Conservation (phyloP, 1,140 invertebrate genomes). For the Ooceraea biroi region DNA sequence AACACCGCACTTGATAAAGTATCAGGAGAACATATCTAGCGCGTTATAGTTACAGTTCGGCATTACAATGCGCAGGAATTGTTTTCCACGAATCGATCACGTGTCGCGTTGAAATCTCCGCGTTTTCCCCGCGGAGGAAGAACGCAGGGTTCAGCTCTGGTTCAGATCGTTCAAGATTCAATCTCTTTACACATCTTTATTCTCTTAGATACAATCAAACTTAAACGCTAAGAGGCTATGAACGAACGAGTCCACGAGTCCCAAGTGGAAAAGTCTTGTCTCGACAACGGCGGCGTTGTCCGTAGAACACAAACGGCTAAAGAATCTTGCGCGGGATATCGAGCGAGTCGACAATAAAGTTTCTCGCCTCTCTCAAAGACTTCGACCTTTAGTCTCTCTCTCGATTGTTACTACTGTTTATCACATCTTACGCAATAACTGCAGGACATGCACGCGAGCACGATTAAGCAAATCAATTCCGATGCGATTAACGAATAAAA, state of each 20-base stretch:
- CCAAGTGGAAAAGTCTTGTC: slow-evolving; percentile 42
- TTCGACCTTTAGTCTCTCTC: slow-evolving; percentile 20
- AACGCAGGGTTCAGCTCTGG: not conserved
- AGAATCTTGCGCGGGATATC: slow-evolving; percentile 3
- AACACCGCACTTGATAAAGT: no score
- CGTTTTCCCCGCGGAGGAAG: slow-evolving; percentile 1
- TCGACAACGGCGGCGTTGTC: slow-evolving; percentile 20
- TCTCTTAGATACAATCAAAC: slow-evolving; percentile 11
- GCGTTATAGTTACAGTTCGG: no score
- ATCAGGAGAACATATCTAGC: no score
- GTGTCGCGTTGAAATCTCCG: slow-evolving; percentile 39
- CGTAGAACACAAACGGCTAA: slow-evolving; percentile 47
- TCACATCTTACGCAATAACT: slow-evolving; percentile 48
- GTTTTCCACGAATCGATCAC: not conserved
- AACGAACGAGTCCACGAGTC: slow-evolving; percentile 30
- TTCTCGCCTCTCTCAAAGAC: not conserved
- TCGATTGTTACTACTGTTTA: slow-evolving; percentile 29
- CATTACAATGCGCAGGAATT: not conserved
- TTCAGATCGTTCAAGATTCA: slow-evolving; percentile 12
- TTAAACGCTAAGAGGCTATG: slow-evolving; percentile 15
- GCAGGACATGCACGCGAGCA: not conserved
- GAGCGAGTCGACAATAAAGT: slow-evolving; percentile 8
- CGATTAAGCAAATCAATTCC: not conserved
- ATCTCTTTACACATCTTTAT: slow-evolving; percentile 33
- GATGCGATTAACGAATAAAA: not conserved